Evolutionary conservation across 2,888 invertebrate genomes (phyloP).

Genomic region (Eupeodes luniger): DNA sequence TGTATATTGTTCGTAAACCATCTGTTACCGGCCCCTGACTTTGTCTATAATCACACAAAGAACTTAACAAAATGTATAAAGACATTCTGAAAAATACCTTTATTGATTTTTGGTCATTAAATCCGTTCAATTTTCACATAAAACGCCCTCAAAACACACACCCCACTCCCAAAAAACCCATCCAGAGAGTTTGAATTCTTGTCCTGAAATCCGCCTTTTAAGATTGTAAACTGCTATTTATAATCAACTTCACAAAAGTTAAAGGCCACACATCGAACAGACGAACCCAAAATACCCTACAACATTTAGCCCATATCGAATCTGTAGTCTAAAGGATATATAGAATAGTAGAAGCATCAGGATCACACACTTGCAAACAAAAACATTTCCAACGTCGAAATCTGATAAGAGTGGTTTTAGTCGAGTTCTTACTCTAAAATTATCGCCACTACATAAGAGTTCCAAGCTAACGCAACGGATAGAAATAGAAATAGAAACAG

Average conservation of each 20-base stretch:
- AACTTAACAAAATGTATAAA: too few species aligned
- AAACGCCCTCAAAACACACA: conserved; percentile 4
- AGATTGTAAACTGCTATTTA: conserved; percentile 75
- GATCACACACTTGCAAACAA: conserved; percentile 29
- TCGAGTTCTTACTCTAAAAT: conserved; percentile 60
- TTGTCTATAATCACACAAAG: not conserved
- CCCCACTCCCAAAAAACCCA: not conserved
- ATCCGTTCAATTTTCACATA: conserved; percentile 48
- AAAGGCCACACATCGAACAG: conserved; percentile 1
- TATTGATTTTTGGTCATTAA: conserved; percentile 29
- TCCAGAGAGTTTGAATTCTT: not conserved
- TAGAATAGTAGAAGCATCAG: conserved; percentile 3
- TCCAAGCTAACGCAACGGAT: not conserved
- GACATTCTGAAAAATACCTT: not conserved
- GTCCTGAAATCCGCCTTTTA: conserved; percentile 29
- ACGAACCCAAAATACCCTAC: not conserved
- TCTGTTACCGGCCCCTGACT: too few species aligned
- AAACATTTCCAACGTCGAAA: conserved; percentile 61
- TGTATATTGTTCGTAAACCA: too few species aligned
- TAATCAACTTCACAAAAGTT: conserved; percentile 73
- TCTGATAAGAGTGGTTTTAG: conserved; percentile 59
- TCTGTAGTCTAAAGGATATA: too few species aligned
- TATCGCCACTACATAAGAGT: conserved; percentile 60
- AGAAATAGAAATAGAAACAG: not conserved
- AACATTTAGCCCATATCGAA: conserved; percentile 10